A percentile compares a stretch with the other conserved stretches of the same genome.
phyloP scores from a whole-genome alignment of 2,113 vertebrate species.

The Micronycteris hirsuta region DNA sequence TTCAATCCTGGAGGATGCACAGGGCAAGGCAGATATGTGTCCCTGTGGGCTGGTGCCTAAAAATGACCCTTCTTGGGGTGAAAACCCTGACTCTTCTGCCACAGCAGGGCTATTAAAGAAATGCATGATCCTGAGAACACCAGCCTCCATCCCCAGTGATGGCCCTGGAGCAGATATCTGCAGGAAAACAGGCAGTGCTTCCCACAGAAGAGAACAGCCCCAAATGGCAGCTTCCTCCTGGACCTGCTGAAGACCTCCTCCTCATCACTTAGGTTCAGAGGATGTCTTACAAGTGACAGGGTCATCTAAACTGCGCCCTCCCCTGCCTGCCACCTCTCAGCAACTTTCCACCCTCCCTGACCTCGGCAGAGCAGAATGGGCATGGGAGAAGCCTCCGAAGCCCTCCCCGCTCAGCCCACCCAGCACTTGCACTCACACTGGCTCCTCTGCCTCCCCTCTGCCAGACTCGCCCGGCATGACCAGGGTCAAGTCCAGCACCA shows the following conservation, averaged over 20 bases:
- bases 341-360: accelerated
- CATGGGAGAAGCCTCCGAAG: neutral
- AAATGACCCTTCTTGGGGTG: neutral
- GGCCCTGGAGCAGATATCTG: neutral
- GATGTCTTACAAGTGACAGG: neutral
- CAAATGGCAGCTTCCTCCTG: neutral
- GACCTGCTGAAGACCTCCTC: neutral
- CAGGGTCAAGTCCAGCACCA: neutral
- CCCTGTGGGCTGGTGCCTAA: neutral
- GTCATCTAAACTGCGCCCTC: neutral
- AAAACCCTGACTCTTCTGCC: neutral
- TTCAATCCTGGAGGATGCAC: neutral
- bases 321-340: neutral
- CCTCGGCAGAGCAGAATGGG: neutral
- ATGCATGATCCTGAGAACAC: neutral
- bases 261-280: neutral
- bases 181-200: neutral
- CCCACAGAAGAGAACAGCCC: neutral
- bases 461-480: accelerated
- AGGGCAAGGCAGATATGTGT: neutral
- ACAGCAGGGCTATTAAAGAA: neutral
- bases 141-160: neutral
- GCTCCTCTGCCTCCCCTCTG: neutral
- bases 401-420: accelerated
- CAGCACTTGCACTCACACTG: neutral